Percentiles rank a stretch among this genome's conserved stretches.
phyloP scores from a whole-genome alignment of 2,113 vertebrate species.

The Corynorhinus townsendii region DNA sequence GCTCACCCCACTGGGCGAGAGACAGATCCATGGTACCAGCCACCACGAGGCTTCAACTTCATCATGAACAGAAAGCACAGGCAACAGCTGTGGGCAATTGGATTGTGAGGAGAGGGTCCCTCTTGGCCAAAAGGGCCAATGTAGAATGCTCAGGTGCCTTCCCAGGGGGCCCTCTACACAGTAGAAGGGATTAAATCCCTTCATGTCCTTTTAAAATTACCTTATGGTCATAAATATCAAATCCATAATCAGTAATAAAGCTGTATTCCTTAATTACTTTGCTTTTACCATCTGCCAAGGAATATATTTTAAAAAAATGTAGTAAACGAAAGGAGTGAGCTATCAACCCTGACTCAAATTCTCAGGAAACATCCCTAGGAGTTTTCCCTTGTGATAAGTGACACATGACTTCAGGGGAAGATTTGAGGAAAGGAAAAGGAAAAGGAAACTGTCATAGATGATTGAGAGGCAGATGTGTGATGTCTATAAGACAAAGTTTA shows the following conservation, averaged over 20 bases:
- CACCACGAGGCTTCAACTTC: no score
- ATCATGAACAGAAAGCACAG: no score
- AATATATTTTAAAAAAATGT: constrained; percentile 66
- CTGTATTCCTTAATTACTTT: constrained; percentile 79
- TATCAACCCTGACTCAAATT: constrained; percentile 62
- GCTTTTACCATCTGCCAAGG: constrained; percentile 76
- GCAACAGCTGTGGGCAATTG: no score
- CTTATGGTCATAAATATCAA: constrained; percentile 76
- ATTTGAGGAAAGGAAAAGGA: not conserved
- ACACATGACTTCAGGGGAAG: constrained; percentile 62
- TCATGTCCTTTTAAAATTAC: no score
- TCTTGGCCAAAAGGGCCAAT: no score
- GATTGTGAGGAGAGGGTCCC: no score
- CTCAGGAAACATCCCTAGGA: constrained; percentile 43
- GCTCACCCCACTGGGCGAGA: no score
- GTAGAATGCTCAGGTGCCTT: no score
- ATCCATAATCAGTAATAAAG: constrained; percentile 72
- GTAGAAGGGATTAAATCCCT: no score
- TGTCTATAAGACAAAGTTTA: not conserved
- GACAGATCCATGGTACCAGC: no score
- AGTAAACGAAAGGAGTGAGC: constrained; percentile 68
- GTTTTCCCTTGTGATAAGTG: constrained; percentile 52
- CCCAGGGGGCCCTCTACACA: no score
- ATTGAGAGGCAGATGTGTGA: not conserved
- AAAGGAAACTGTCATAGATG: not conserved